A percentile compares a stretch with the other conserved stretches of the same genome.
Conservation (phyloP, 1,140 invertebrate species). For the Temnothorax curvispinosus region DNA sequence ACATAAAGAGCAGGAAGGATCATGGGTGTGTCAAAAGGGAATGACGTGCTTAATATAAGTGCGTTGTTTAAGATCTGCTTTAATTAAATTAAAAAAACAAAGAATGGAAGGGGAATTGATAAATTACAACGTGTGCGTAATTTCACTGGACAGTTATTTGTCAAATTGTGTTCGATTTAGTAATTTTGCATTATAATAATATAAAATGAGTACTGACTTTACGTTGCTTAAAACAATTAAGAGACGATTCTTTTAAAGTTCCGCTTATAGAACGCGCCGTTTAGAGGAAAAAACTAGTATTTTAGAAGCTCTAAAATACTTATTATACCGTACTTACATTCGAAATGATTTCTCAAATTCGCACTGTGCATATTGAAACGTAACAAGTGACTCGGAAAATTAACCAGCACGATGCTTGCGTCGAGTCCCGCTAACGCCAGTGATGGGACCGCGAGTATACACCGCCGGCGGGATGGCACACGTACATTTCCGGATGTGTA, state of each 20-base stretch:
- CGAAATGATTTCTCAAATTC: background rate
- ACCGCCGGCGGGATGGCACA: background rate
- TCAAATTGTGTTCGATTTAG: background rate
- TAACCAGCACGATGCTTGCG: conserved; percentile 8
- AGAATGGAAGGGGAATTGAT: background rate
- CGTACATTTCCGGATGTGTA: conserved; percentile 24
- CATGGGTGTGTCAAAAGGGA: background rate
- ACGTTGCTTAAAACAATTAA: background rate
- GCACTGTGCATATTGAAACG: too few relatives aligned
- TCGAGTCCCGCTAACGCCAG: background rate
- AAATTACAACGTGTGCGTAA: background rate
- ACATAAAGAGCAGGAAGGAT: background rate
- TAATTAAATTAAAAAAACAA: background rate
- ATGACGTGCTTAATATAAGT: background rate
- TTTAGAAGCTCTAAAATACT: background rate
- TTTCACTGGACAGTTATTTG: background rate
- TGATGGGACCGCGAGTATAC: background rate
- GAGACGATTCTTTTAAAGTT: background rate
- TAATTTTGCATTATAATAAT: background rate
- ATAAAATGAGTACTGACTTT: background rate
- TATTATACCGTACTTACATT: background rate
- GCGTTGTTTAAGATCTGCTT: background rate
- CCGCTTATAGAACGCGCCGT: background rate
- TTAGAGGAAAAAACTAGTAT: background rate
- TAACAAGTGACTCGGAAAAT: conserved; percentile 7